Evolutionary conservation across 2,888 invertebrate genomes (phyloP), one percentile per base, ranked within the genome.

Genomic region (Scrobipalpa costella): DNA sequence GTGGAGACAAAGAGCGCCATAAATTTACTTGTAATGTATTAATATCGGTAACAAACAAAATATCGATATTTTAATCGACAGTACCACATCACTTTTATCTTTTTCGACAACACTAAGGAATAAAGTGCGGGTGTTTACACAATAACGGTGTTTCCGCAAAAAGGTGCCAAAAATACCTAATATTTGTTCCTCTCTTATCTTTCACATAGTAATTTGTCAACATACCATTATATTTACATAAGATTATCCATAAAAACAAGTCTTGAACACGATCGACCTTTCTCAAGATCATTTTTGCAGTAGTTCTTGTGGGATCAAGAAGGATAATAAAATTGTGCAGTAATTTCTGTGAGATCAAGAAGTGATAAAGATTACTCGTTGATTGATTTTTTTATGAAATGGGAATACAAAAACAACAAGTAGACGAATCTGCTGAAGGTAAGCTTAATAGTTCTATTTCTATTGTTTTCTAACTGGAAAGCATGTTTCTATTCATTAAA

Each of bases 181-280:
- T 15, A 44, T 44, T 44, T 21, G 47, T 13, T 17, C 15, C 44
- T 9, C 49, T 7, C 9, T 27, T 59, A 40, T 59, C n/a, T 34
- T 36, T 17, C 21, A 27, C 44, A 44, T 44, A n/a, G 44, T 15
- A 44, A 44, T 15, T 58, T 60, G 8, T 13, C 15, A 15, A 19
- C 21, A 15, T 17, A 50, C 21, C 50, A 19, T 49, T 15, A 50
- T 50, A 21, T 50, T 44, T 44, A 15, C 44, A 44, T 44, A 44
- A 15, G 44, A 44, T 44, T 15, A 44, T 44, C 44, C 44, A 44
- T 44, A 44, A 15, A 44, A 44, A 44, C 15, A 44, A 44, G n/a
- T n/a, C 44, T 44, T 44, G 44, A 44, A 44, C 2, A 15, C n/a
- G 44, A 15, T 40, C 40, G 13, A 3, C 13, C 40, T 40, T 40